Base-by-base conservation (phyloP, 2,888 invertebrate species). In the Cheilosia pagana region DNA sequence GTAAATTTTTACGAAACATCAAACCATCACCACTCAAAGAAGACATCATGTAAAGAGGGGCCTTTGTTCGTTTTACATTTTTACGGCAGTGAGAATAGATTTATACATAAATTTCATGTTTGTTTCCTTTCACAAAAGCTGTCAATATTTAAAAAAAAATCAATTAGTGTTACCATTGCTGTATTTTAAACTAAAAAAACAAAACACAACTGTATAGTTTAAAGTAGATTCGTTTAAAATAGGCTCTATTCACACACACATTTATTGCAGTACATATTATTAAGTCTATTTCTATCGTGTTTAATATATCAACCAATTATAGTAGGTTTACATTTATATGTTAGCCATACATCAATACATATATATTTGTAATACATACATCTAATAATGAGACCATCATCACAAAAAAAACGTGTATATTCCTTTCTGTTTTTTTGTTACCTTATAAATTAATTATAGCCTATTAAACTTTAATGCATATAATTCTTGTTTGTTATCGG, bases 331-430 rank as follows among this genome's bases (percentile, higher is more conserved):
- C 35, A 35, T 35, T 28, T 28, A 57, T 48, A 45, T 35, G n/a
- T 35, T 48, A 59, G 35, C 35, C 45, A 12, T n/a, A 35, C 21
- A 50, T 68, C 59, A 65, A 25, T 35, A 65, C 35, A 55, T 55
- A 43, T 21, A 41, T 48, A 59, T 70, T 59, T 52, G 45, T 57
- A 65, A 53, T 72, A 75, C 68, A 81, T 60, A 82, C 35, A 76
- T 67, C 53, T 77, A 76, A 52, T 67, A 71, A 82, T 77, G 82
- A 82, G 82, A 82, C 78, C 67, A 77, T 72, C 77, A 77, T 77
- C 82, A 82, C 71, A 77, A 77, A 62, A 60, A 77, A 77, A 77
- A 28, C n/a, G 3, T 0, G 41, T 60, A 59, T 23, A 70, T 43
- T 35, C 59, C 63, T 70, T 75, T 28, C 10, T 53, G 8, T 74